Percentiles rank a stretch among this genome's conserved stretches.
Conservation (phyloP, 2,888 invertebrate species). For the Sclerodermus sp. region DNA sequence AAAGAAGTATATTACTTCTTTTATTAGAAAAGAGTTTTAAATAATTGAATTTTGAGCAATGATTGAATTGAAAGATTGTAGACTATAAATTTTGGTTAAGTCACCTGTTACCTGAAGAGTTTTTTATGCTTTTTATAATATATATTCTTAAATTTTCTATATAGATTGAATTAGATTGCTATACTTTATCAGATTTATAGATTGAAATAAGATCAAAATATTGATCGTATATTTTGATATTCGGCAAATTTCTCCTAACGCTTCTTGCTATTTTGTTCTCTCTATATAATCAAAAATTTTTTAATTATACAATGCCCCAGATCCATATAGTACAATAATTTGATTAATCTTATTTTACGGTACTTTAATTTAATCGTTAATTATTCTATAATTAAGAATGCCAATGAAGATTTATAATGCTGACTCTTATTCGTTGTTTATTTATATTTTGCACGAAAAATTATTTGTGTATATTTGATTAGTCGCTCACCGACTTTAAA, state of each 20-base stretch:
- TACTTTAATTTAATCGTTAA: conserved; percentile 28
- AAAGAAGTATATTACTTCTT: too few species aligned
- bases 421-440: conserved; percentile 10
- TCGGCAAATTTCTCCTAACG: conserved; percentile 28
- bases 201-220: not conserved
- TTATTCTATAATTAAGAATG: conserved; percentile 18
- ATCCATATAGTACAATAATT: conserved; percentile 26
- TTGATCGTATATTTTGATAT: conserved; percentile 28
- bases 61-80: too few species aligned
- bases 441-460: conserved; percentile 13
- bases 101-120: conserved; percentile 25
- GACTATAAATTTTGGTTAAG: conserved; percentile 9
- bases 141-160: conserved; percentile 34
- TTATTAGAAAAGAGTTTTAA: too few species aligned
- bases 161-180: conserved; percentile 23
- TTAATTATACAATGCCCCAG: conserved; percentile 15
- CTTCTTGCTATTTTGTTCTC: conserved; percentile 27
- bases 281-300: conserved; percentile 32
- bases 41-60: too few species aligned
- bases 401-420: not conserved
- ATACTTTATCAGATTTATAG: conserved; percentile 22
- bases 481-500: not conserved
- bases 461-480: not conserved
- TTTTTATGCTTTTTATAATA: conserved; percentile 27
- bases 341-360: conserved; percentile 24